A percentile compares a stretch with the other conserved stretches of the same genome.
Evolutionary conservation across 1,140 invertebrate species (phyloP).

Genomic region (Polypedilum vanderplanki): DNA sequence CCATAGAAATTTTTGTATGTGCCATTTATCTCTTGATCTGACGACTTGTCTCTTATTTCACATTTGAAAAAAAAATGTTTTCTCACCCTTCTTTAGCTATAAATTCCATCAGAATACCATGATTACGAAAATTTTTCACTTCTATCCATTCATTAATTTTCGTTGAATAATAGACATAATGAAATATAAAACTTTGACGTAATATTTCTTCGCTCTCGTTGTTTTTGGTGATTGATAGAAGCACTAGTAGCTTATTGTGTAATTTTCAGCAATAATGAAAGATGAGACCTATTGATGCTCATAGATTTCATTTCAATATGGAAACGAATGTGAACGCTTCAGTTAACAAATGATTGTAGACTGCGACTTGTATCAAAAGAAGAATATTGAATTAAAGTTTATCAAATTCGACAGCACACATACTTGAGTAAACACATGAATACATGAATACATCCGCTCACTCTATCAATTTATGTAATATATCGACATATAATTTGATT

Average conservation of each 20-base stretch:
- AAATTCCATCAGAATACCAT: too few species aligned
- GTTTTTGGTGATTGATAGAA: background rate
- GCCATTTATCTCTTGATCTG: too few species aligned
- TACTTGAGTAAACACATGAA: too few species aligned
- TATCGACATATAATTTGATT: slow-evolving; percentile 7
- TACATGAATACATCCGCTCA: background rate
- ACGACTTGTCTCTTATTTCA: too few species aligned
- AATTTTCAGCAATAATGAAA: slow-evolving; percentile 8
- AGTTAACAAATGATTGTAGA: background rate
- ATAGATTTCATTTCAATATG: background rate
- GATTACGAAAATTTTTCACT: background rate
- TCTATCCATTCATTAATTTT: background rate
- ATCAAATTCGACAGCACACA: too few species aligned
- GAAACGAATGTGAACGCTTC: background rate
- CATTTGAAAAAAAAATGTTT: too few species aligned
- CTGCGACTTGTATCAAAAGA: background rate
- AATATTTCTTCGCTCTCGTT: background rate
- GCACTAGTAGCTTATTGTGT: background rate
- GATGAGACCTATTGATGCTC: background rate
- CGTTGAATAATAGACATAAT: slow-evolving; percentile 19
- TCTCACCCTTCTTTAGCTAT: too few species aligned
- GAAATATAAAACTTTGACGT: slow-evolving; percentile 19
- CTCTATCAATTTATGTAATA: background rate
- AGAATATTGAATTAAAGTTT: too few species aligned
- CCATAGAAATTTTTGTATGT: too few species aligned